phyloP scores from a whole-genome alignment of 2,888 invertebrate species.

The Chironomus riparius region DNA sequence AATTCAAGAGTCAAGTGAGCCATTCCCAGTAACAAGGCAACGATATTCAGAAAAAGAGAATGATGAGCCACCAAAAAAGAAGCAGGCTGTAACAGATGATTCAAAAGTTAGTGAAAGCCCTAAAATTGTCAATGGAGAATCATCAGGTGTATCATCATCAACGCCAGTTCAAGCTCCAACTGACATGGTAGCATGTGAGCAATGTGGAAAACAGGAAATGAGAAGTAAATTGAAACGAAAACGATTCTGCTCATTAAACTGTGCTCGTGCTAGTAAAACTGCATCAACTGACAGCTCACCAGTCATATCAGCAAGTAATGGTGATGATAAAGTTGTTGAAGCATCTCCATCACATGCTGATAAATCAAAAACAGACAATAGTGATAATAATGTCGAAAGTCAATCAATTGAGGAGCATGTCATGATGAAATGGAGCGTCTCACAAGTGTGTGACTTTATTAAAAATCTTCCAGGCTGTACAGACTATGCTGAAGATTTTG shows the following conservation, averaged over 20 bases:
- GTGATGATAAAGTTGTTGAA: not conserved
- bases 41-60: constrained; percentile 51
- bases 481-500: constrained; percentile 89
- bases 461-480: constrained; percentile 81
- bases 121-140: constrained; percentile 25
- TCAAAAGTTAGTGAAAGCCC: constrained; percentile 33
- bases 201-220: constrained; percentile 58
- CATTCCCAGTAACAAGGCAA: constrained; percentile 68
- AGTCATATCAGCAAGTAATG: not conserved
- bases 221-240: constrained; percentile 62
- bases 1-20: constrained; percentile 89
- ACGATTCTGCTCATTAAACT: constrained; percentile 64
- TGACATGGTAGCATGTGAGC: constrained; percentile 52
- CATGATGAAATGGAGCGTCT: constrained; percentile 52
- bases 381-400: constrained; percentile 15
- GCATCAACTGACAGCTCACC: constrained; percentile 6
- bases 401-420: constrained; percentile 29
- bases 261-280: constrained; percentile 43
- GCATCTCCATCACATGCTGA: constrained; percentile 7
- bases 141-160: constrained; percentile 6
- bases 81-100: not conserved
- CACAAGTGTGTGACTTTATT: constrained; percentile 84
- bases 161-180: constrained; percentile 30
- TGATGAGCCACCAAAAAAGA: constrained; percentile 67
- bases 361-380: constrained; percentile 29